Conservation (phyloP, 2,113 vertebrate genomes). For the Phyllostomus hastatus region DNA sequence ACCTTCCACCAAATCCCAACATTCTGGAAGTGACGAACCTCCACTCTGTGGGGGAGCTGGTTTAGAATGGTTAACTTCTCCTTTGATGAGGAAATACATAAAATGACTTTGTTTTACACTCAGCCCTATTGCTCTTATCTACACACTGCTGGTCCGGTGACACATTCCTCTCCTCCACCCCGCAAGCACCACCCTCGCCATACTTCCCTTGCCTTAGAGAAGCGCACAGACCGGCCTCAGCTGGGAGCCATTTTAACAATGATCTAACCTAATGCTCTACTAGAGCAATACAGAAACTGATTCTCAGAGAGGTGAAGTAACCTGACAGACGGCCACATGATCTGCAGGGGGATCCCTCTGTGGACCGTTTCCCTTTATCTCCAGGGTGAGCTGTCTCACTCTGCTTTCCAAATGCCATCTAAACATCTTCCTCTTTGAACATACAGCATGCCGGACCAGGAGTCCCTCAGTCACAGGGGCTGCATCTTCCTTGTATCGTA, state of each 20-base stretch:
- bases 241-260: neutral
- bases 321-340: neutral
- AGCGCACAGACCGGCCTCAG: accelerated
- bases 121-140: neutral
- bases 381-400: neutral
- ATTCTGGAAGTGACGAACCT: neutral
- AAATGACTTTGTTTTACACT: neutral
- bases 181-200: neutral
- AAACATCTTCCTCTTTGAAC: neutral
- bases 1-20: neutral
- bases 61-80: neutral
- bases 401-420: neutral
- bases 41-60: neutral
- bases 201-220: neutral
- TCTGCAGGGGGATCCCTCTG: neutral
- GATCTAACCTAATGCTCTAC: neutral
- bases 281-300: neutral
- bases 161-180: neutral
- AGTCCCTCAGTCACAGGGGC: neutral
- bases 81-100: neutral
- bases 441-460: neutral
- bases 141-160: accelerated
- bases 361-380: neutral
- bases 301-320: neutral
- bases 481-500: neutral